These are phyloP conservation scores for Salpingus planirostris DNA, from an alignment of 2,888 invertebrate genomes.

Conservation along the genomic window DNA sequence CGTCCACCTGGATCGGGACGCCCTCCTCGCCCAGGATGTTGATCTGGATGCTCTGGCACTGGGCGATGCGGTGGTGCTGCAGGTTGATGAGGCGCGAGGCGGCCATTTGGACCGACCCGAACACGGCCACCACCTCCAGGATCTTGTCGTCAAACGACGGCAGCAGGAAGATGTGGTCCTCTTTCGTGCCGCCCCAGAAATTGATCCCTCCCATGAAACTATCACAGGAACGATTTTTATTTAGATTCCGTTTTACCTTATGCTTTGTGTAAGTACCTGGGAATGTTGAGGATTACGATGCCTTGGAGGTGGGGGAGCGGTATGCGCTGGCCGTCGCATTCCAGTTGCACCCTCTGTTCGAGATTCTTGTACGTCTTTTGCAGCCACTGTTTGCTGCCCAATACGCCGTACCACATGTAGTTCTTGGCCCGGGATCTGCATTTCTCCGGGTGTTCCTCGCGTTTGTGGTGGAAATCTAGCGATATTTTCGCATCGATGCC, in stretches of 20 bases:
- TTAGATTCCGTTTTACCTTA: neutral
- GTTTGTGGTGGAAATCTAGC: conserved; percentile 91
- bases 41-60: conserved; percentile 92
- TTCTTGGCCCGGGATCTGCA: conserved; percentile 90
- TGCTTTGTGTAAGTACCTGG: conserved; percentile 55
- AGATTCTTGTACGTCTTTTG: conserved; percentile 93
- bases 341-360: conserved; percentile 88
- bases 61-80: conserved; percentile 94
- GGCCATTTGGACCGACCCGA: conserved; percentile 96
- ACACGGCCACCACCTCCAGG: conserved; percentile 94
- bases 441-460: conserved; percentile 95
- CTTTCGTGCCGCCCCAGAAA: conserved; percentile 94
- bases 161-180: conserved; percentile 83
- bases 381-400: conserved; percentile 70
- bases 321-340: conserved; percentile 93
- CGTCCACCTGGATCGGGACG: conserved; percentile 93
- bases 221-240: conserved; percentile 17
- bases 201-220: conserved; percentile 98
- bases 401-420: conserved; percentile 90
- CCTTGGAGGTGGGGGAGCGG: conserved; percentile 93
- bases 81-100: conserved; percentile 90
- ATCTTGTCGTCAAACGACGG: conserved; percentile 95
- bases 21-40: conserved; percentile 86
- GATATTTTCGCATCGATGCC: conserved; percentile 97
- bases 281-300: conserved; percentile 93